Conservation (phyloP, 2,888 invertebrate species). For the Polyommatus iphigenia region DNA sequence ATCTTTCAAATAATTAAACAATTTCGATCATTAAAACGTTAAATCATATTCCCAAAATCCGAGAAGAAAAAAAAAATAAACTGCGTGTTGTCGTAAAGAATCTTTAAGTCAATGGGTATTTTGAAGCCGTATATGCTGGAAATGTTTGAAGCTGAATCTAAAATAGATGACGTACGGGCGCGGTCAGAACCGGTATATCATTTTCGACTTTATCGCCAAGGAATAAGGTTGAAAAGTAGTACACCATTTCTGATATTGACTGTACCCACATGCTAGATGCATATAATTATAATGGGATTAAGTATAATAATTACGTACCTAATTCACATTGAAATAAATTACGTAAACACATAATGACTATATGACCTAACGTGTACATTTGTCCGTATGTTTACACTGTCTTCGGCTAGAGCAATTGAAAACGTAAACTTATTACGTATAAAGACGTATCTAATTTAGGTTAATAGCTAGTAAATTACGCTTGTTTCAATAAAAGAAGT, state of each 20-base stretch:
- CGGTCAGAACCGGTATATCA: too few species aligned
- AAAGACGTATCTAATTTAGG: constrained; percentile 28
- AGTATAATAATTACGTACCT: background rate
- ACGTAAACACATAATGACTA: background rate
- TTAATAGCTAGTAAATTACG: constrained; percentile 33
- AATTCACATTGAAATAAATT: background rate
- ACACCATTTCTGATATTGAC: background rate
- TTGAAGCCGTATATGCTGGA: too few species aligned
- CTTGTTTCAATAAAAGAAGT: constrained; percentile 32
- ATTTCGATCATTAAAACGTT: too few species aligned
- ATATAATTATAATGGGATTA: too few species aligned
- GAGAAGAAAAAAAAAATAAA: too few species aligned
- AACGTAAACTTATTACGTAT: constrained; percentile 22
- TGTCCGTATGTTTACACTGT: background rate
- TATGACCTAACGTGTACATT: background rate
- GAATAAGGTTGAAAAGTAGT: background rate
- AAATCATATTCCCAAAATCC: too few species aligned
- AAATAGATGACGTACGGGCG: too few species aligned
- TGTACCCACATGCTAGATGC: background rate
- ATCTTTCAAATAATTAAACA: too few species aligned
- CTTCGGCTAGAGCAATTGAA: constrained; percentile 3
- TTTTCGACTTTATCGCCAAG: background rate
- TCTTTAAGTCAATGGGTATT: too few species aligned
- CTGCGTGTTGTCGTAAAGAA: too few species aligned
- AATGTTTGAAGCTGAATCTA: too few species aligned